Evolutionary conservation across 2,797 vertebrate species (phyloP).

Genomic region (Echiichthys vipera): DNA sequence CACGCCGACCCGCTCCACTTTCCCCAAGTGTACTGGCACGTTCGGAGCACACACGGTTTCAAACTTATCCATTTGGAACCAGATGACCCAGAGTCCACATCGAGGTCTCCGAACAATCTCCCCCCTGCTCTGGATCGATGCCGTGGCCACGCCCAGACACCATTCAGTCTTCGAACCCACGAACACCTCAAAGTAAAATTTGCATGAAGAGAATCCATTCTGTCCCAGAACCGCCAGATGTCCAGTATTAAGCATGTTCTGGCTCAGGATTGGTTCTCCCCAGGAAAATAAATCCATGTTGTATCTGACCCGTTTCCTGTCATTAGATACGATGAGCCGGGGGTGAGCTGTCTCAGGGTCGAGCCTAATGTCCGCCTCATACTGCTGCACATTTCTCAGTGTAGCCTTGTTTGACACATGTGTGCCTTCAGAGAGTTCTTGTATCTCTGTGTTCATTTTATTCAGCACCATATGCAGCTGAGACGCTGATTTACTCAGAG

Average conservation of each 20-base stretch:
- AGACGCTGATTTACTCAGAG: conserved; percentile 16
- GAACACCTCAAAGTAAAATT: conserved; percentile 71
- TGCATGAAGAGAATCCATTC: conserved; percentile 17
- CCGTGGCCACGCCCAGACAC: conserved; percentile 61
- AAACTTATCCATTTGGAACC: conserved; percentile 53
- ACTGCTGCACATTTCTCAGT: conserved; percentile 44
- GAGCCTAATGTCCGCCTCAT: conserved; percentile 35
- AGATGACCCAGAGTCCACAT: conserved; percentile 64
- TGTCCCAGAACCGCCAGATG: conserved; percentile 58
- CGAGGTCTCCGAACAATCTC: neutral
- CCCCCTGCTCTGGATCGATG: conserved; percentile 33
- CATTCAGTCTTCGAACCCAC: conserved; percentile 66
- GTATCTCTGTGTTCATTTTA: conserved; percentile 37
- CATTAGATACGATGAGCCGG: conserved; percentile 39
- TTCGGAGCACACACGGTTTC: conserved; percentile 44
- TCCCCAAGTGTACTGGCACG: conserved; percentile 24
- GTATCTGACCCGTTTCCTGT: conserved; percentile 57
- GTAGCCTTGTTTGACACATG: neutral
- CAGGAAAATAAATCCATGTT: neutral
- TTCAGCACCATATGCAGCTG: conserved; percentile 25
- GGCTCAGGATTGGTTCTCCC: neutral
- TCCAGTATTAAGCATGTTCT: conserved; percentile 30
- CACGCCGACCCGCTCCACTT: conserved; percentile 60
- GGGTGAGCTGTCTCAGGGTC: conserved; percentile 58
- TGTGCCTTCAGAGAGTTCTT: neutral